Conservation (phyloP, 2,797 vertebrate species). For the Melanotaenia boesemani region DNA sequence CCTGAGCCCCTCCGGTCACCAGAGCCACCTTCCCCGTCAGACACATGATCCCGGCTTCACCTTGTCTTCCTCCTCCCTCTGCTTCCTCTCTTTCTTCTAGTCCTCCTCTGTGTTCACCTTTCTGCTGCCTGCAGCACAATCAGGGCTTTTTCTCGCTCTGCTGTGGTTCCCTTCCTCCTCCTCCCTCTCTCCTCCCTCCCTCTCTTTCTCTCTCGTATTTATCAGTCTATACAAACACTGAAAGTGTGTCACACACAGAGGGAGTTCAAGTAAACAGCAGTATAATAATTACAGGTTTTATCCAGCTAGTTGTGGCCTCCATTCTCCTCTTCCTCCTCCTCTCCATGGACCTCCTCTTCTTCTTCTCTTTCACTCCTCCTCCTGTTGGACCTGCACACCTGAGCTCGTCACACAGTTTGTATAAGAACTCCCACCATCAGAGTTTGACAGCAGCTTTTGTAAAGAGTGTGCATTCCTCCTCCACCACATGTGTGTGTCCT, state of each 20-base stretch:
- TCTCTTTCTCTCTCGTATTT: slow-evolving; percentile 18
- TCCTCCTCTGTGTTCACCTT: slow-evolving; percentile 19
- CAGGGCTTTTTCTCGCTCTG: slow-evolving; percentile 28
- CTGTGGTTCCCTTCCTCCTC: not conserved
- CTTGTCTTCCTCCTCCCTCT: slow-evolving; percentile 4
- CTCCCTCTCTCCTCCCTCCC: not conserved
- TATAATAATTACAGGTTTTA: slow-evolving; percentile 60
- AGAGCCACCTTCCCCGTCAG: slow-evolving; percentile 90
- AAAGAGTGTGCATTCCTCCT: not conserved
- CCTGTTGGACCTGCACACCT: not conserved
- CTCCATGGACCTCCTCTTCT: too few species aligned
- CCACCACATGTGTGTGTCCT: not conserved
- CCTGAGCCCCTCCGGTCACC: slow-evolving; percentile 92
- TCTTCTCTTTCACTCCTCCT: too few species aligned
- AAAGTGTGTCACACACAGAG: slow-evolving; percentile 14
- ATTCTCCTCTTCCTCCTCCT: slow-evolving; percentile 1
- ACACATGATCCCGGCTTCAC: slow-evolving; percentile 80
- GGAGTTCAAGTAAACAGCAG: slow-evolving; percentile 48
- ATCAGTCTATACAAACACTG: slow-evolving; percentile 55
- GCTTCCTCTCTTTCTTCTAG: not conserved
- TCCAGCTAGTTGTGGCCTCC: slow-evolving; percentile 46
- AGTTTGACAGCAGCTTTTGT: too few species aligned
- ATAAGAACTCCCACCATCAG: not conserved
- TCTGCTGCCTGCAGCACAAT: slow-evolving; percentile 22
- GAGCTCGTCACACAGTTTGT: not conserved